Evolutionary conservation across 2,797 vertebrate species (phyloP).

Genomic region (Acridotheres tristis): DNA sequence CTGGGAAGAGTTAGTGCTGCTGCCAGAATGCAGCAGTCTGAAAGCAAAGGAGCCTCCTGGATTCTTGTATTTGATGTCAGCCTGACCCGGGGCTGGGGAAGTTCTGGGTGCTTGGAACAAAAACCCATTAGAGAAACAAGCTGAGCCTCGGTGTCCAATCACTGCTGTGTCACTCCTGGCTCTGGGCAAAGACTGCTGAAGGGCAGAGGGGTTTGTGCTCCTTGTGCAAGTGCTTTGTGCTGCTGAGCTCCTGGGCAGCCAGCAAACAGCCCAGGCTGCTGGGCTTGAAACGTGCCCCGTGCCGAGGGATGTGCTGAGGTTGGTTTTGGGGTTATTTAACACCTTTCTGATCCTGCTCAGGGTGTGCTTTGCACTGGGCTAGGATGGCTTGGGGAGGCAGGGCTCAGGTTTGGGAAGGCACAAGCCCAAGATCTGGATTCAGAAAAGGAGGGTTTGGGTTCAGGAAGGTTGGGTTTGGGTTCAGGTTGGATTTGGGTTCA

Average conservation of each 20-base stretch:
- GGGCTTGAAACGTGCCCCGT: accelerated
- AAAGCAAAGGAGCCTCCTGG: not conserved
- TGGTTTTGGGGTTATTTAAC: not conserved
- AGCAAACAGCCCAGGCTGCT: not conserved
- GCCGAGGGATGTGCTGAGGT: not conserved
- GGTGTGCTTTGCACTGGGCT: not conserved
- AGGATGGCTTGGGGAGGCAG: not conserved
- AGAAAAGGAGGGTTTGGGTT: not conserved
- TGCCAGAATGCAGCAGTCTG: not conserved
- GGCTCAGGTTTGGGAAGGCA: accelerated
- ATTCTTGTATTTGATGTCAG: not conserved
- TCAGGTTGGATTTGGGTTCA: not conserved
- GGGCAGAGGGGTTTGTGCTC: constrained; percentile 54
- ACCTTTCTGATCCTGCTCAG: not conserved
- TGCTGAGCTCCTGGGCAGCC: not conserved
- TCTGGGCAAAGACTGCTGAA: constrained; percentile 64
- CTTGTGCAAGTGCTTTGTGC: constrained; percentile 9
- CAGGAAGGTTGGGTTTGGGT: not conserved
- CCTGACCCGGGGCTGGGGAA: constrained; percentile 54
- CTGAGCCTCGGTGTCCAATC: constrained; percentile 18
- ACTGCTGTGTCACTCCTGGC: not conserved
- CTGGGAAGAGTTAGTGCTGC: not conserved
- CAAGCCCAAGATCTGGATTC: not conserved
- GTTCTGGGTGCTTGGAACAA: constrained; percentile 47
- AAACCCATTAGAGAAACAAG: constrained; percentile 62